phyloP scores from a whole-genome alignment of 2,888 invertebrate genomes.

The Resseliella maxima region DNA sequence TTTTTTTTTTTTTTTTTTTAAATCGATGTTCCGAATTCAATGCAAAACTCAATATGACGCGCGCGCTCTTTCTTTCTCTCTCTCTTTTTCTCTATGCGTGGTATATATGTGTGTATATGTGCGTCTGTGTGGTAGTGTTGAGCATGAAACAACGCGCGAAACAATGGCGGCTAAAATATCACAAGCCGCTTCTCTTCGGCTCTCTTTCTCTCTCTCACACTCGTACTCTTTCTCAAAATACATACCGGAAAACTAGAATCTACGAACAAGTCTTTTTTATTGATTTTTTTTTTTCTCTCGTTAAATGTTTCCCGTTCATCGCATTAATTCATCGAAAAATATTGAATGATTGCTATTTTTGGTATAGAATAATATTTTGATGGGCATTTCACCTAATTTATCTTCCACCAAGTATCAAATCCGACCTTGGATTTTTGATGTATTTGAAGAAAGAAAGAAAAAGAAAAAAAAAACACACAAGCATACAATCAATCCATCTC shows the following conservation, averaged over 20 bases:
- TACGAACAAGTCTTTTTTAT: conserved; percentile 54
- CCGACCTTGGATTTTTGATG: conserved; percentile 26
- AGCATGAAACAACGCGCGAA: conserved; percentile 26
- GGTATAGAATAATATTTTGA: neutral
- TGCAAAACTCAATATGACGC: conserved; percentile 54
- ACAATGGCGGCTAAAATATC: conserved; percentile 48
- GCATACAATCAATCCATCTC: conserved; percentile 8
- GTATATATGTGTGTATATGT: neutral
- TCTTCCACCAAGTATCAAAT: neutral
- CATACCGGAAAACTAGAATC: conserved; percentile 50
- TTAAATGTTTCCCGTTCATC: neutral
- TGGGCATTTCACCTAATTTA: neutral
- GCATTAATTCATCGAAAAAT: neutral
- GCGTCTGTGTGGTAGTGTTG: neutral
- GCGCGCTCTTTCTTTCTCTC: neutral
- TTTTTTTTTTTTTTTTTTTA: neutral
- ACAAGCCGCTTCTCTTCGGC: conserved; percentile 49
- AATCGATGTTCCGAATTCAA: conserved; percentile 7
- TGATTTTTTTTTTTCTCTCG: conserved; percentile 27
- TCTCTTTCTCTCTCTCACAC: conserved; percentile 14
- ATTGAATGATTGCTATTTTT: neutral
- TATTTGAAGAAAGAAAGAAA: neutral
- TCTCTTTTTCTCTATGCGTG: conserved; percentile 1
- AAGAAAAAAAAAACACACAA: neutral
- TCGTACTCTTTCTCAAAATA: neutral